phyloP scores from a whole-genome alignment of 53 echinoderm and acorn worm genomes.

The Pentamera pediparva region DNA sequence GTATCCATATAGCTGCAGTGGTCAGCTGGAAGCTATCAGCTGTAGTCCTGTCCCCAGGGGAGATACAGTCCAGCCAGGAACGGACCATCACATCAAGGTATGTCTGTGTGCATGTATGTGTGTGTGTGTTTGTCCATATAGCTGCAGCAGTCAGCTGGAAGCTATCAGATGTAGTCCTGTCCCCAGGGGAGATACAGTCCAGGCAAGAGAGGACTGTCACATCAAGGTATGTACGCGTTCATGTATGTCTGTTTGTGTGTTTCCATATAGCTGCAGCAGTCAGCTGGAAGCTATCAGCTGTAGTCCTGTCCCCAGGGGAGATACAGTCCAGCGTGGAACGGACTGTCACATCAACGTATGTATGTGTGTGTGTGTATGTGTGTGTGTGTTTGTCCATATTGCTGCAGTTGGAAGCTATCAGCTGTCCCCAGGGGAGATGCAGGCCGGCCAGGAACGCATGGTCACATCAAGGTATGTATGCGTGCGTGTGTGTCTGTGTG shows the following conservation, averaged over 20 bases:
- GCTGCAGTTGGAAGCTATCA: conserved; percentile 22
- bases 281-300: conserved; percentile 95
- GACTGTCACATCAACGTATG: conserved; percentile 27
- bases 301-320: conserved; percentile 85
- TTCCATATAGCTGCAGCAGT: conserved; percentile 93
- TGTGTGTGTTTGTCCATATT: not conserved
- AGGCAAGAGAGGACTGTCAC: not conserved
- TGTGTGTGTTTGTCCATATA: not conserved
- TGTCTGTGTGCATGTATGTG: not conserved
- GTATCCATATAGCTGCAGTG: conserved; percentile 92
- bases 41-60: conserved; percentile 80
- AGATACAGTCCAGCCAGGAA: conserved; percentile 35
- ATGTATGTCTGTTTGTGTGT: conserved; percentile 18
- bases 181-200: not conserved
- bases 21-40: conserved; percentile 98
- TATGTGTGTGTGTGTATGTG: not conserved
- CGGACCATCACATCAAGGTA: conserved; percentile 28
- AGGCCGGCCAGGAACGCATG: conserved; percentile 25
- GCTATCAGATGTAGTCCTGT: not conserved
- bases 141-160: not conserved
- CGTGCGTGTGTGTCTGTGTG: conserved; percentile 35
- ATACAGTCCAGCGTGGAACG: conserved; percentile 26
- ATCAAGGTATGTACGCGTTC: not conserved
- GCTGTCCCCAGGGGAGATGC: conserved; percentile 77
- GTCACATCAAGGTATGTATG: conserved; percentile 17